A percentile compares a stretch with the other conserved stretches of the same genome.
Conservation (phyloP, 1,140 invertebrate species). For the Pseudomyrmex flavicornis region DNA sequence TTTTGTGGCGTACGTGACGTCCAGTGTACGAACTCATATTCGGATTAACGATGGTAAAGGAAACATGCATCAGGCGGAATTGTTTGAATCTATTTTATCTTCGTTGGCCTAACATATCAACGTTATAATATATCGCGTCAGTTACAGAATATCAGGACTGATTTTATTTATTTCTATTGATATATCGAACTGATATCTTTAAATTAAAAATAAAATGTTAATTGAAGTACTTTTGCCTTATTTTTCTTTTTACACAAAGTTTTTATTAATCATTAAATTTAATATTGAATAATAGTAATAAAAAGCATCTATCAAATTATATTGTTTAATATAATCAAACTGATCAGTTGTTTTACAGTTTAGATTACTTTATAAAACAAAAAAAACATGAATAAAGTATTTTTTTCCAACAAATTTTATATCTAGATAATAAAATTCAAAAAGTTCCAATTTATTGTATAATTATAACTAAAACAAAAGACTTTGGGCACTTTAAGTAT, state of each 20-base stretch:
- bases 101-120: neutral
- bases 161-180: neutral
- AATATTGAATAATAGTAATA: slow-evolving; percentile 14
- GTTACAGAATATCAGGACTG: neutral
- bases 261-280: slow-evolving; percentile 16
- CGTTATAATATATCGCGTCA: neutral
- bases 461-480: neutral
- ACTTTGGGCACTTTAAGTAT: neutral
- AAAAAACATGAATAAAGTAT: neutral
- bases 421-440: no score
- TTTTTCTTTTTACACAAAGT: neutral
- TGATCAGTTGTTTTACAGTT: neutral
- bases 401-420: no score
- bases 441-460: neutral
- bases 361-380: neutral
- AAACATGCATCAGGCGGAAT: neutral
- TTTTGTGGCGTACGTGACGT: slow-evolving; percentile 22
- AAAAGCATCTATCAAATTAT: neutral
- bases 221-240: slow-evolving; percentile 13
- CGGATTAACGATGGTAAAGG: neutral
- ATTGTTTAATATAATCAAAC: neutral
- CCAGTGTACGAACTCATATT: slow-evolving; percentile 22
- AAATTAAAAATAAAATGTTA: neutral
- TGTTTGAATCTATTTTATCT: neutral
- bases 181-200: neutral